Evolutionary conservation across 2,797 vertebrate species (phyloP).

Genomic region (Sternotherus odoratus): DNA sequence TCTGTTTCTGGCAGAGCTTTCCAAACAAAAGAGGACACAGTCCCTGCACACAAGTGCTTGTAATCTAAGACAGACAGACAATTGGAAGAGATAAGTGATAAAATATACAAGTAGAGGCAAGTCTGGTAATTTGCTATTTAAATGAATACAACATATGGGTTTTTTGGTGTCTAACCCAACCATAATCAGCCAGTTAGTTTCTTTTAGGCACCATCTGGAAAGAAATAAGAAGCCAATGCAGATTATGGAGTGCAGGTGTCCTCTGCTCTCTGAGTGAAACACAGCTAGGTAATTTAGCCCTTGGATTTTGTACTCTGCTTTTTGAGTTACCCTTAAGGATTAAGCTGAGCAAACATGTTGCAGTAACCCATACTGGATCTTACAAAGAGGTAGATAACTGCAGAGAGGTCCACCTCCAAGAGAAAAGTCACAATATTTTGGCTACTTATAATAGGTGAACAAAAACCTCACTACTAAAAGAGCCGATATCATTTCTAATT

Average conservation of each 20-base stretch:
- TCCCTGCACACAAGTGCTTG: background rate
- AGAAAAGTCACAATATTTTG: background rate
- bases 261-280: background rate
- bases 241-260: background rate
- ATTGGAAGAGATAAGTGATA: background rate
- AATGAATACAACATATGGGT: background rate
- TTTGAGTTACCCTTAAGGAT: background rate
- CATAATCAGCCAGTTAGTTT: background rate
- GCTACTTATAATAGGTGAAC: background rate
- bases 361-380: background rate
- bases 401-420: background rate
- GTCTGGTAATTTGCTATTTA: background rate
- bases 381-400: background rate
- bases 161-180: background rate
- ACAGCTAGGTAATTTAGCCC: rapidly evolving
- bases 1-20: background rate
- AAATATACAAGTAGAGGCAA: background rate
- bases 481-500: background rate
- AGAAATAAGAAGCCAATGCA: background rate
- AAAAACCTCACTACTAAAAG: background rate
- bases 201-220: background rate
- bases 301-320: background rate
- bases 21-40: background rate
- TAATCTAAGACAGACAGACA: background rate
- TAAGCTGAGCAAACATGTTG: background rate